Evolutionary conservation across 2,113 vertebrate genomes (phyloP), one percentile per base, ranked within the genome.

Genomic region (Lophius piscatorius): DNA sequence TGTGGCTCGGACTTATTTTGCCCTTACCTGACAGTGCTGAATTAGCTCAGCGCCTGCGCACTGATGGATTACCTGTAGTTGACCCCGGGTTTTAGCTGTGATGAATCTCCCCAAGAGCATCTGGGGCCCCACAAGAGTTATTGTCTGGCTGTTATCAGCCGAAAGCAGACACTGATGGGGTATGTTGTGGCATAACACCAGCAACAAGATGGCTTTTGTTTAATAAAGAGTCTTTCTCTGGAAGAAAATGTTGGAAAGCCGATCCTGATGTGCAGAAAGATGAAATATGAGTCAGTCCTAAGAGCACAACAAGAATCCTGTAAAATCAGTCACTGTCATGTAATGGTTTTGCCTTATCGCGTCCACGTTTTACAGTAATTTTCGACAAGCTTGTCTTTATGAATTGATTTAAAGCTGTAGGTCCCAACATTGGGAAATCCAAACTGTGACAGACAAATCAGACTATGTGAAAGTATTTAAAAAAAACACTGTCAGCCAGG

Each of bases 91-190:
- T 90, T 91, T 89, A 87, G 92, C 90, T 87, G 92, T 92, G 93
- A 96, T 96, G 94, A 96, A 94, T 92, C 94, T 93, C 92, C 94
- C 94, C 91, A 91, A 92, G 94, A 91, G 93, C 94, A 96, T 95
- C 94, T 98, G 95, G 90, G 91, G 92, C 93, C 91, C 90, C 85
- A 83, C 83, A 74, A 88, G 90, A 94, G 91, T 93, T 90, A 94
- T 93, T 88, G 92, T 90, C 90, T 88, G 86, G 86, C 90, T 80
- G 88, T 92, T 93, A 87, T 85, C 76, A 83, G 81, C 76, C 91
- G 93, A 95, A 96, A 96, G 91, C 81, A 91, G 91, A 95, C 89
- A 94, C 91, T 83, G 62, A 86, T 65, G 73, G 70, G 86, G 74
- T 83, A 74, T 87, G 84, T 79, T 87, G 84, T 89, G 89, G 84